Evolutionary conservation across 2,797 vertebrate genomes (phyloP).

Genomic region (Hozukius guyotensis): DNA sequence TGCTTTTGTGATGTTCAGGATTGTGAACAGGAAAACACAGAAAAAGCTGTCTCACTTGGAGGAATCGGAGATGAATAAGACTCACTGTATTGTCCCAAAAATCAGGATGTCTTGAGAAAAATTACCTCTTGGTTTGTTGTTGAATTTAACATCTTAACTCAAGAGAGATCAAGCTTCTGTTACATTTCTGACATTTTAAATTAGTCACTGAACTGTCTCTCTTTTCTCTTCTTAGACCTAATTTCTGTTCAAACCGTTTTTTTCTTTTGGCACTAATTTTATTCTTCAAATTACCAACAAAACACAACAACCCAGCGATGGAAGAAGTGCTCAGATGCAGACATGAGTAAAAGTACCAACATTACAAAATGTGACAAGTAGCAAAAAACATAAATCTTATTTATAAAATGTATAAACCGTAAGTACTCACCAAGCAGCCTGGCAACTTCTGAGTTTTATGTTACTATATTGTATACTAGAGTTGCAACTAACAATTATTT

Average conservation of each 20-base stretch:
- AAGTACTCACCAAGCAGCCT: background rate
- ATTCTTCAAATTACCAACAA: background rate
- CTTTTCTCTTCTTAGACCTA: background rate
- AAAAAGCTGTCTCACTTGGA: background rate
- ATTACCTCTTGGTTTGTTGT: background rate
- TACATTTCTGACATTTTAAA: background rate
- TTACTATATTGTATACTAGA: background rate
- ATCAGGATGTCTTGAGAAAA: background rate
- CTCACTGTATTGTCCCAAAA: background rate
- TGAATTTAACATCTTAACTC: background rate
- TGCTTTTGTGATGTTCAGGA: background rate
- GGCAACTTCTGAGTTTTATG: background rate
- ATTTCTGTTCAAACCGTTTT: background rate
- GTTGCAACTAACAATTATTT: background rate
- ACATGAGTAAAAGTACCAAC: background rate
- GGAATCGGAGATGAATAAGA: background rate
- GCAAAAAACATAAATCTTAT: background rate
- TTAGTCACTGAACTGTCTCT: background rate
- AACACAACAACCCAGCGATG: background rate
- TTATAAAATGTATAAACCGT: background rate
- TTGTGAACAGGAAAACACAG: background rate
- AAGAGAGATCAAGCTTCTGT: background rate
- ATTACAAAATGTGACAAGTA: background rate
- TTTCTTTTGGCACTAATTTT: background rate
- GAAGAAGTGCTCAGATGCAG: background rate